These are phyloP conservation scores for Dipus sagitta DNA, from an alignment of 2,797 vertebrate genomes.

Conservation along the genomic window DNA sequence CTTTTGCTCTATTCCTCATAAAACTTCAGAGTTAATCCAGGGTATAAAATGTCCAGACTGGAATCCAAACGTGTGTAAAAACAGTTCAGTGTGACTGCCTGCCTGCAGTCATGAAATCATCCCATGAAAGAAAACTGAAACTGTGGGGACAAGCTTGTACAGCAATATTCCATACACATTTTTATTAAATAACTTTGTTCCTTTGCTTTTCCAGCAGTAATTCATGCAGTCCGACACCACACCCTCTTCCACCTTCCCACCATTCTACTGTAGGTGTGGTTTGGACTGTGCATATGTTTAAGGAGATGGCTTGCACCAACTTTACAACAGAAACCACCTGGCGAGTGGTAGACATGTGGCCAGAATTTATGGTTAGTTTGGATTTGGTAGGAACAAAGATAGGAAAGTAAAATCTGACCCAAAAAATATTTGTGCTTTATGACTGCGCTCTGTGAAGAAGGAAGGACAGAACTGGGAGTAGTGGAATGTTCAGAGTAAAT, in stretches of 20 bases:
- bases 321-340: slow-evolving; percentile 34
- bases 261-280: not conserved
- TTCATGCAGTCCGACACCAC: not conserved
- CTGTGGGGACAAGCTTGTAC: not conserved
- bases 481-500: slow-evolving; percentile 26
- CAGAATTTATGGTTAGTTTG: slow-evolving; percentile 54
- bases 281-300: not conserved
- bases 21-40: slow-evolving; percentile 57
- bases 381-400: slow-evolving; percentile 52
- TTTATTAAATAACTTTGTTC: slow-evolving; percentile 8
- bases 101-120: not conserved
- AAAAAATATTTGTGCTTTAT: slow-evolving; percentile 24
- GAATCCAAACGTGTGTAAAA: slow-evolving; percentile 24
- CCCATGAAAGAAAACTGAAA: slow-evolving; percentile 50
- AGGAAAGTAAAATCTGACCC: slow-evolving; percentile 32
- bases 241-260: not conserved
- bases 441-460: not conserved
- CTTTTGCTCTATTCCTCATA: not conserved
- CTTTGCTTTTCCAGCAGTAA: slow-evolving; percentile 39
- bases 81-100: not conserved
- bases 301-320: slow-evolving; percentile 37
- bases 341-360: slow-evolving; percentile 3
- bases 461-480: slow-evolving; percentile 6
- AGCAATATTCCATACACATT: not conserved
- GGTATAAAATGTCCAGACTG: slow-evolving; percentile 33